These are phyloP conservation scores for Diarsia brunnea DNA, from an alignment of 2,888 invertebrate genomes.

Conservation along the genomic window DNA sequence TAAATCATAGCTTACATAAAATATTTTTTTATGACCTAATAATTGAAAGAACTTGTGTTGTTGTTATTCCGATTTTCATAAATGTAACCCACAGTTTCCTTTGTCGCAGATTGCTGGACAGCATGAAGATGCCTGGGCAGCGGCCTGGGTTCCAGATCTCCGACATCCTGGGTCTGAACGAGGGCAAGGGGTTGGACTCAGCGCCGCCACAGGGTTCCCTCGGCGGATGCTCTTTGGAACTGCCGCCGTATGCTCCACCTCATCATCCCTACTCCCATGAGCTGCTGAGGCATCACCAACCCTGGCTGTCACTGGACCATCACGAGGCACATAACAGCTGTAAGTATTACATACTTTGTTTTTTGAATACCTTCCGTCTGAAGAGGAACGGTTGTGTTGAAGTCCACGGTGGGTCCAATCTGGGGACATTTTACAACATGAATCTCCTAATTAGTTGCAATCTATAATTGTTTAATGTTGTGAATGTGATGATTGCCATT, in stretches of 20 bases:
- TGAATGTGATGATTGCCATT: neutral
- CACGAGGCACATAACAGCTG: constrained; percentile 77
- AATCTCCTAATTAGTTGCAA: neutral
- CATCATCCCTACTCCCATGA: constrained; percentile 86
- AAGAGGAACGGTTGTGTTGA: neutral
- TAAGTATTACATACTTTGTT: constrained; percentile 34
- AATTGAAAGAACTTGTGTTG: neutral
- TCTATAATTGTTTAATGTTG: constrained; percentile 5
- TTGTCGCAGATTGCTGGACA: constrained; percentile 93
- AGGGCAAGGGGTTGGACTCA: constrained; percentile 88
- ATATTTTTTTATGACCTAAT: neutral
- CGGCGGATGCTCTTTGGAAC: constrained; percentile 79
- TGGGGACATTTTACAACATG: neutral
- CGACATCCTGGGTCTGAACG: constrained; percentile 97
- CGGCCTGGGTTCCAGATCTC: constrained; percentile 97
- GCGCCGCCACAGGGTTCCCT: constrained; percentile 76
- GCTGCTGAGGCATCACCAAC: constrained; percentile 85
- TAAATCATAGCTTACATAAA: neutral
- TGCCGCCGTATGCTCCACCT: constrained; percentile 84
- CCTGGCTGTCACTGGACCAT: constrained; percentile 86
- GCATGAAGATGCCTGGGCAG: constrained; percentile 95
- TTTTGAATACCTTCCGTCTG: neutral
- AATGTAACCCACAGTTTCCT: constrained; percentile 51
- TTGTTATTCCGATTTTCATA: constrained; percentile 20
- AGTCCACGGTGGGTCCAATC: neutral